A percentile compares a stretch with the other conserved stretches of the same genome.
Evolutionary conservation across 2,888 invertebrate genomes (phyloP).

Genomic region (Sussaba pulchella): DNA sequence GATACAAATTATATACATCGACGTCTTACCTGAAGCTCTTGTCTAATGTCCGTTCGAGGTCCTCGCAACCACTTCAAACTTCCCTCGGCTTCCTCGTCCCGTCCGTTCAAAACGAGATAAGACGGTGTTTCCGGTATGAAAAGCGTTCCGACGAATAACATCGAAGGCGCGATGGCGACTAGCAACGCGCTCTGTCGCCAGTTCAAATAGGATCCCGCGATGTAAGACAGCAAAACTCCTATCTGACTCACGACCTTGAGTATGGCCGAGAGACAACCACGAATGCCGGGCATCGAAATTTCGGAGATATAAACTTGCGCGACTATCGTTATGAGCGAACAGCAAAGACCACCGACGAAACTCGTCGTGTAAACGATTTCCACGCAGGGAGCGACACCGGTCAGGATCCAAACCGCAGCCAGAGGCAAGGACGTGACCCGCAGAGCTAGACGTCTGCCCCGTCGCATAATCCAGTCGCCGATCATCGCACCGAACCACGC

Average conservation of each 20-base stretch:
- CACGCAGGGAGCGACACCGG: constrained; percentile 91
- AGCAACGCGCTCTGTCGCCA: constrained; percentile 94
- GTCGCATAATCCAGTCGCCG: constrained; percentile 91
- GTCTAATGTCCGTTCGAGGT: constrained; percentile 91
- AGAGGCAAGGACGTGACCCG: constrained; percentile 91
- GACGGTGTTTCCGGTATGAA: constrained; percentile 96
- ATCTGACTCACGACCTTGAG: constrained; percentile 94
- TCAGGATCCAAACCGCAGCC: constrained; percentile 92
- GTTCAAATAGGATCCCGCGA: constrained; percentile 92
- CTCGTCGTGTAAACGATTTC: constrained; percentile 93
- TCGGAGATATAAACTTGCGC: constrained; percentile 96
- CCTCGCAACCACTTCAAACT: constrained; percentile 94
- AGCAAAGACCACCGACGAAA: constrained; percentile 93
- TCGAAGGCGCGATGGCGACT: constrained; percentile 91
- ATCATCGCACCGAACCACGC: constrained; percentile 92
- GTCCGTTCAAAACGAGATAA: constrained; percentile 91
- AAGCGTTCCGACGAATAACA: constrained; percentile 91
- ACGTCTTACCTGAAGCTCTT: constrained; percentile 86
- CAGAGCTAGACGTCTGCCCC: constrained; percentile 90
- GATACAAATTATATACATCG: not conserved
- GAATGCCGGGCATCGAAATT: constrained; percentile 93
- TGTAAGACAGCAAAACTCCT: constrained; percentile 93
- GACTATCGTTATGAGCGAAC: constrained; percentile 91
- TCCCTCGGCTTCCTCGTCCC: constrained; percentile 89
- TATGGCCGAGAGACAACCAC: constrained; percentile 94